Evolutionary conservation across 2,888 invertebrate genomes (phyloP), one percentile per base, ranked within the genome.

Genomic region (Leptopterna dolabrata): DNA sequence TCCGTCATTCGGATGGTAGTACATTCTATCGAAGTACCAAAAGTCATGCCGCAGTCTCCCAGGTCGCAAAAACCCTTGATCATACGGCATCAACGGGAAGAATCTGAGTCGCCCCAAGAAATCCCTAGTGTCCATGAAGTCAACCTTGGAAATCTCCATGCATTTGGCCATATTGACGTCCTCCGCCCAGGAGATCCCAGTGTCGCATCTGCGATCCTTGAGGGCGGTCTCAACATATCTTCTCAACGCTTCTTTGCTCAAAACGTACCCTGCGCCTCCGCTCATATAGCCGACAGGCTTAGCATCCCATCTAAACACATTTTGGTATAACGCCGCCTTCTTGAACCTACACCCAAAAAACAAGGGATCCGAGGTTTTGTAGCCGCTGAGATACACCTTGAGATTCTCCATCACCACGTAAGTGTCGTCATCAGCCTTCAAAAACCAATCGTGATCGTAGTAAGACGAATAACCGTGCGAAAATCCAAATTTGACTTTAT

Each of bases 341-440:
- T 19, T 24, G 1, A 78, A 45, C 47, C 27, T 11, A 27, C 78
- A 78, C 0, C 43, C 43, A 4, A 70, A 83, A 70, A 70, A 70
- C n/a, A 24, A 9, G 63, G 83, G 19, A 7, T 71, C n/a, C 1
- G 63, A 63, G 13, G 70, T 24, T 24, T 83, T 24, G 83, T 83
- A 70, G 16, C 41, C 24, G 71, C 24, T 30, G 14, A 83, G 83
- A 14, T 36, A 29, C 14, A 24, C 30, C 45, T n/a, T 36, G 24
- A 83, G 71, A 16, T 83, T 83, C 3, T 83, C 83, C 63, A 83
- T 36, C n/a, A 83, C 43, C 4, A 83, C 83, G 27, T 83, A 83
- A 19, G 83, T 83, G 47, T 83, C 83, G 83, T 83, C 83, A 41
- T 83, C 83, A 13, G 83, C 83, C 41, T 83, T 83, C 41, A 83